Evolutionary conservation across 2,888 invertebrate genomes (phyloP), one percentile per base, ranked within the genome.

Genomic region (Nyleta sp.): DNA sequence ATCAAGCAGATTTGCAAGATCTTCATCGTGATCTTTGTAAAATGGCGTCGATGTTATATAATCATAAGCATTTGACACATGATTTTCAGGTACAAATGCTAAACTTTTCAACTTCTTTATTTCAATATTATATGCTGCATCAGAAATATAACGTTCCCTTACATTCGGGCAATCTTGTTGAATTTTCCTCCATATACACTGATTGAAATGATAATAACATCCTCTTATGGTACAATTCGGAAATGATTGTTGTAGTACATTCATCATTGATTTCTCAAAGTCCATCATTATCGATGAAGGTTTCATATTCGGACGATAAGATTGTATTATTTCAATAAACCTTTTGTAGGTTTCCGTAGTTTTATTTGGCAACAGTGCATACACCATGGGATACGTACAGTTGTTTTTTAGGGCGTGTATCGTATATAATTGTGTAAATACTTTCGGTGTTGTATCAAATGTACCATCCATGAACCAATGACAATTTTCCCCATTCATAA

Each of bases 391-490:
- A 24, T 15, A 24, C 2, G 33, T 52, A 33, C 6, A 10, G 1
- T 18, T 17, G 5, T 57, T 17, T 11, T 28, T 38, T 11, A 40
- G 1, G 4, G 11, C 20, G 10, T 55, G 55, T n/a, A 55, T 55
- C 11, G 28, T 57, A 28, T 6, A 24, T 10, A 44, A 2, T 20
- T 44, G 44, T 2, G 18, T 20, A 11, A 44, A 44, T 6, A 42
- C 17, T 0, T 6, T 11, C 2, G 46, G 60, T 6, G 22, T 35
- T 0, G 17, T 46, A n/a, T 46, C 35, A 35, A 60, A 46, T 2
- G 60, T 60, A 10, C 44, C 44, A n/a, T 59, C 57, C 7, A 59
- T 59, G 8, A 42, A 42, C 44, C 42, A 59, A 18, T 59, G 57
- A 33, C 11, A 11, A 44, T 24, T 13, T 2, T 24, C n/a, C 2